These are phyloP conservation scores for Latrodectus elegans DNA, from an alignment of 2,888 invertebrate species.

Conservation along the genomic window DNA sequence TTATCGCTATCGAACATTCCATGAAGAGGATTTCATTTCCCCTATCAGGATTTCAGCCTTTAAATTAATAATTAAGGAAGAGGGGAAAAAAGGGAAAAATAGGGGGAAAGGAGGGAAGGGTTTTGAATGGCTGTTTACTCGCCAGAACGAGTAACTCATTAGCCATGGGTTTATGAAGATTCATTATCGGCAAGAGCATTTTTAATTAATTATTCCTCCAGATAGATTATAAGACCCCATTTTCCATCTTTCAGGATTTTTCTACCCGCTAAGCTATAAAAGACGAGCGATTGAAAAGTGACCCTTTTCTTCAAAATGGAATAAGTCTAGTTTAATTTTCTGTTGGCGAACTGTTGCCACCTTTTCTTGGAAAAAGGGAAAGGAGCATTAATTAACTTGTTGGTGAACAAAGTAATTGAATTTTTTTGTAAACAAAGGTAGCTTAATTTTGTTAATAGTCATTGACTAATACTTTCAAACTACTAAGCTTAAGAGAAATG, in stretches of 20 bases:
- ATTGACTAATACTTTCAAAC: no score
- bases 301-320: constrained; percentile 14
- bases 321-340: constrained; percentile 14
- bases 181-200: constrained; percentile 51
- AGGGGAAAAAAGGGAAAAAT: not conserved
- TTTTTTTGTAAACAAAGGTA: no score
- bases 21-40: constrained; percentile 20
- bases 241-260: constrained; percentile 20
- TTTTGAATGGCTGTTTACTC: constrained; percentile 44
- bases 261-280: constrained; percentile 39
- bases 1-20: constrained; percentile 50
- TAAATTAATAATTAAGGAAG: constrained; percentile 42
- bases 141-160: constrained; percentile 48
- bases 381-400: no score
- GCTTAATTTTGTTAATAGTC: no score
- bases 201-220: constrained; percentile 52
- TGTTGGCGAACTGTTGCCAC: not conserved
- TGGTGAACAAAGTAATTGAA: no score
- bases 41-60: constrained; percentile 10
- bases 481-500: no score
- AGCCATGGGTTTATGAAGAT: constrained; percentile 57
- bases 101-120: not conserved
- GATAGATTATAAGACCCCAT: constrained; percentile 44
- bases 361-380: no score
- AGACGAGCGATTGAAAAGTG: constrained; percentile 48